Evolutionary conservation across 2,113 vertebrate genomes (phyloP), one percentile per base, ranked within the genome.

Genomic region (Cheirogaleus medius): DNA sequence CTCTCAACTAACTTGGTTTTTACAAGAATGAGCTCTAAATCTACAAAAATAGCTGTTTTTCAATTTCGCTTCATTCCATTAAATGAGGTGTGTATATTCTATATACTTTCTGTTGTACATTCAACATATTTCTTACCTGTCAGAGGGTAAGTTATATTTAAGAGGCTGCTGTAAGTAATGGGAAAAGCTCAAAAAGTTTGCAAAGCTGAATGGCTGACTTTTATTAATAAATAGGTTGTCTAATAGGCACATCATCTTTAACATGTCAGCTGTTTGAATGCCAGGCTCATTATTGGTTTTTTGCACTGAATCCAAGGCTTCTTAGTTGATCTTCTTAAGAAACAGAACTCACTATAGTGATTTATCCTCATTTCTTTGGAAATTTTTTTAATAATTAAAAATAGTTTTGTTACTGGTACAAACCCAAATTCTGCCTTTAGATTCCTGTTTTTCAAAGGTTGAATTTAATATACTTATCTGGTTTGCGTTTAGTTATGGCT

Each of bases 241-340:
- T 47, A 10, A 52, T 54, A n/a, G 20, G 20, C 6, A 87, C n/a
- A 82, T 92, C 20, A 83, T 91, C n/a, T 76, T 87, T 86, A 77
- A 63, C 25, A 56, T 77, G 8, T 87, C 52, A 52, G 49, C 27
- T 69, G 1, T 88, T 64, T 94, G 49, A 64, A 85, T 94, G 39
- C 42, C 66, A 86, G 37, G 77, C 52, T 91, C 23, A 49, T 63
- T 56, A 42, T 54, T 88, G 0, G 81, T 92, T 94, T 63, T 32
- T 90, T 49, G 29, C 66, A 4, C 29, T 58, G 42, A 91, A 81
- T 89, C 58, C 9, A 91, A 89, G 6, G 25, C 42, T 80, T 95
- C 34, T 77, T 87, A 20, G 49, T 90, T 95, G 47, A 69, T 85
- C 11, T 95, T 96, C 68, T 56, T 68, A 89, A 94, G 58, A 97